Conservation (phyloP, 2,113 vertebrate genomes). For the Microtus oregoni region DNA sequence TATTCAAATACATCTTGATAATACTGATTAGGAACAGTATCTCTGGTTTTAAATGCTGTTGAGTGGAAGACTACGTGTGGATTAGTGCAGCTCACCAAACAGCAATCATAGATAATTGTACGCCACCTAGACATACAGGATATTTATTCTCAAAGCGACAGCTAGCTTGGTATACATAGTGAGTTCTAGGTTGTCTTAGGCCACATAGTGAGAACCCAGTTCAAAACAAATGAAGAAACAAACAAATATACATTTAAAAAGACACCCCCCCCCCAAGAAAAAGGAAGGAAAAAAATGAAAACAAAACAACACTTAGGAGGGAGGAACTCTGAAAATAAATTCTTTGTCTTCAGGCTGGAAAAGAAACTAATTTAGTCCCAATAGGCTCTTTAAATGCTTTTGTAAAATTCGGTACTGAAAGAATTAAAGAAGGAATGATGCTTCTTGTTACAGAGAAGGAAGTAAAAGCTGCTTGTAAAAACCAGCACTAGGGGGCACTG, state of each 20-base stretch:
- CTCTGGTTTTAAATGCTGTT: background rate
- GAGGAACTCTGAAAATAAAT: conserved; percentile 48
- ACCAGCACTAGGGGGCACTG: conserved; percentile 79
- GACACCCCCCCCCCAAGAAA: background rate
- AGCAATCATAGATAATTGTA: background rate
- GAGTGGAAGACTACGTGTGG: background rate
- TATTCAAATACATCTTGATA: background rate
- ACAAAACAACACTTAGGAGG: background rate
- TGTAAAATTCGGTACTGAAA: conserved; percentile 57
- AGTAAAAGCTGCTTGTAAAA: conserved; percentile 71
- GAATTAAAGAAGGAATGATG: conserved; percentile 67
- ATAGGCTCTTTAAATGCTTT: conserved; percentile 70
- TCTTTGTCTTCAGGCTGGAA: conserved; percentile 35
- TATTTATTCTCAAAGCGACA: background rate
- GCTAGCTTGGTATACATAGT: background rate
- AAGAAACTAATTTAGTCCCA: conserved; percentile 54
- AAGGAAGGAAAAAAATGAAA: background rate
- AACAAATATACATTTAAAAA: background rate
- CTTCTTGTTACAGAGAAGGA: conserved; percentile 70
- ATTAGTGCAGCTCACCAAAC: background rate
- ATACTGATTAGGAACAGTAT: background rate
- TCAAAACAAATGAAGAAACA: background rate
- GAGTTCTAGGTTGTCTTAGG: background rate
- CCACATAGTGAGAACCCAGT: background rate
- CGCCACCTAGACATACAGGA: background rate